Percentiles rank a stretch among this genome's conserved stretches.
phyloP scores from a whole-genome alignment of 92 coral and sea anemone species.

The Desmophyllum pertusum region DNA sequence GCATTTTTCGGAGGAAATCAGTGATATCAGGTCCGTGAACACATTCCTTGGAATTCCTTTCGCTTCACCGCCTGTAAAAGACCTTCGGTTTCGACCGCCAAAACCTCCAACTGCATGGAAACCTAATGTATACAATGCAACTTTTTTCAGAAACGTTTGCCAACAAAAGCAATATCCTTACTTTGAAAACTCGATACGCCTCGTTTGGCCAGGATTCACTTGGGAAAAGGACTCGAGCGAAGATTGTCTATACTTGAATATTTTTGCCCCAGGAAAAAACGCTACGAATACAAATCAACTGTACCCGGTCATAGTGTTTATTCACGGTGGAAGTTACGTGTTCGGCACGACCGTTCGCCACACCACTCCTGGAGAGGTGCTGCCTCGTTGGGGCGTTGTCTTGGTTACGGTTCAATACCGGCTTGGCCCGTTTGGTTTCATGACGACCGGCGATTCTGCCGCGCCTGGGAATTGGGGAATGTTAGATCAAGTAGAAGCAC shows the following conservation, averaged over 20 bases:
- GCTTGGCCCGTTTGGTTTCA: slow-evolving; percentile 79
- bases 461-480: slow-evolving; percentile 82
- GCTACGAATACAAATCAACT: slow-evolving; percentile 4
- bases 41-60: slow-evolving; percentile 55
- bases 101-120: slow-evolving; percentile 45
- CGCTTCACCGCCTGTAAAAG: slow-evolving; percentile 58
- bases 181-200: slow-evolving; percentile 19
- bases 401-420: slow-evolving; percentile 82
- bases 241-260: slow-evolving; percentile 74
- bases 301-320: slow-evolving; percentile 76
- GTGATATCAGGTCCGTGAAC: slow-evolving; percentile 30
- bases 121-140: slow-evolving; percentile 41
- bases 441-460: slow-evolving; percentile 64
- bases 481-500: slow-evolving; percentile 86
- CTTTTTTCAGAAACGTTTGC: slow-evolving; percentile 36
- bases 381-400: slow-evolving; percentile 69
- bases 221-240: slow-evolving; percentile 55
- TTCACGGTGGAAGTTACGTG: slow-evolving; percentile 82
- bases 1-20: slow-evolving; percentile 6
- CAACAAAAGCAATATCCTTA: background rate
- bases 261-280: slow-evolving; percentile 56
- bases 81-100: slow-evolving; percentile 54
- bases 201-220: slow-evolving; percentile 38
- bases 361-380: slow-evolving; percentile 73
- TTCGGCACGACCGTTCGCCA: slow-evolving; percentile 68